Base-by-base conservation (phyloP, 2,113 vertebrate species). In the Pluvianellus socialis region DNA sequence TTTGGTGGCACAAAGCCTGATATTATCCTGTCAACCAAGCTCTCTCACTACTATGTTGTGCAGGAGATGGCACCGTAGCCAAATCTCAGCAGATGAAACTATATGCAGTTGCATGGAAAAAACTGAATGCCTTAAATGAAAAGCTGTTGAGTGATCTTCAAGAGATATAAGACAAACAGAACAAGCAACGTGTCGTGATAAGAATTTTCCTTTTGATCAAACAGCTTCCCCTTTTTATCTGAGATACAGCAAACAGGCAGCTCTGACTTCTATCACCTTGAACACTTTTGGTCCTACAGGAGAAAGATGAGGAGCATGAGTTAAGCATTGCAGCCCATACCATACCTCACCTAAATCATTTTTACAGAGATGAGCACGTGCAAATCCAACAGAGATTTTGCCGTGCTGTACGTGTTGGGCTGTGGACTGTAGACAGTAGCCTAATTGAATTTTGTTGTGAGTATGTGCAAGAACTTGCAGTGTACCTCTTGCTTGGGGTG, bases 361-460 rank as follows among this genome's bases (percentile, higher is more conserved):
- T 79, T 68, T 38, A 77, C 70, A 70, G 58, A 90, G 77, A 50
- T 62, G 53, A 88, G 12, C 0, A 0, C 50, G 52, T 71, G 83
- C 68, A 91, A 90, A 91, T 79, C 55, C 70, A 52, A 56, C 63
- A 72, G 83, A 65, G 75, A 21, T 79, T 93, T 79, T 91, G 71
- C 93, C 80, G 82, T 59, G 55, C 65, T 38, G 74, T 70, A 49
- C 32, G 19, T 28, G 44, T 50, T 53, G 76, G 59, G 53, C 72
- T 86, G 40, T 62, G 66, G 72, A 63, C 52, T 79, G 47, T 9
- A 84, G 66, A 79, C 45, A 79, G 77, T 7, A 91, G n/a, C 45
- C 32, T 35, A 28, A 92, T 4, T 65, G 40, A 83, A 35, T 96
- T 82, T 74, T 90, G 55, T 76, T 91, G 85, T 49, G 38, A 96